A percentile compares a stretch with the other conserved stretches of the same genome.
These are phyloP conservation scores for Riptortus pedestris DNA, from an alignment of 1,140 invertebrate species.

Conservation along the genomic window DNA sequence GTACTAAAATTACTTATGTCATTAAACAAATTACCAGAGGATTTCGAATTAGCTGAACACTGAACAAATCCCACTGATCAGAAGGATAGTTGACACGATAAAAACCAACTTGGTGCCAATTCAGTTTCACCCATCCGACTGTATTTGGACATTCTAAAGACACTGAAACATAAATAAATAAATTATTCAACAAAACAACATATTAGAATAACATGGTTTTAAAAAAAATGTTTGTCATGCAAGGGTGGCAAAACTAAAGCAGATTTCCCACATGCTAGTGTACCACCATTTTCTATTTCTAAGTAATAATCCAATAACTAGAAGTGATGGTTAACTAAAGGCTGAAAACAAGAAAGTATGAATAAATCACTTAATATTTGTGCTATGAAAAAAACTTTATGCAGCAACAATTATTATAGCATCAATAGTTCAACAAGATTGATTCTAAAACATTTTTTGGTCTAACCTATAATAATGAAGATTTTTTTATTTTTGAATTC, in stretches of 20 bases:
- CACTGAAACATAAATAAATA: constrained; percentile 29
- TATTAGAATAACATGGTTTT: background rate
- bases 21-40: constrained; percentile 42
- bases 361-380: too few species aligned
- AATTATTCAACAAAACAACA: background rate
- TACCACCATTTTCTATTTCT: background rate
- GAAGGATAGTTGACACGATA: constrained; percentile 75
- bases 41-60: constrained; percentile 42
- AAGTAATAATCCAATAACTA: background rate
- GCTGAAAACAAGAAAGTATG: too few species aligned
- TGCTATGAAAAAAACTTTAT: too few species aligned
- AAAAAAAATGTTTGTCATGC: background rate
- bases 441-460: too few species aligned
- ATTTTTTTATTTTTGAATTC: too few species aligned
- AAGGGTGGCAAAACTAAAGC: too few species aligned
- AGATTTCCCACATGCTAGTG: too few species aligned
- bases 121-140: constrained; percentile 73
- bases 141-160: constrained; percentile 25
- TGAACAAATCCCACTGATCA: constrained; percentile 54
- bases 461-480: too few species aligned
- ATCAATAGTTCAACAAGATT: too few species aligned
- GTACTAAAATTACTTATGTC: too few species aligned
- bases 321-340: background rate
- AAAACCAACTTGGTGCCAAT: constrained; percentile 73
- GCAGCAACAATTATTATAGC: too few species aligned